phyloP scores from a whole-genome alignment of 1,140 invertebrate genomes.

The Notospermus geniculatus region DNA sequence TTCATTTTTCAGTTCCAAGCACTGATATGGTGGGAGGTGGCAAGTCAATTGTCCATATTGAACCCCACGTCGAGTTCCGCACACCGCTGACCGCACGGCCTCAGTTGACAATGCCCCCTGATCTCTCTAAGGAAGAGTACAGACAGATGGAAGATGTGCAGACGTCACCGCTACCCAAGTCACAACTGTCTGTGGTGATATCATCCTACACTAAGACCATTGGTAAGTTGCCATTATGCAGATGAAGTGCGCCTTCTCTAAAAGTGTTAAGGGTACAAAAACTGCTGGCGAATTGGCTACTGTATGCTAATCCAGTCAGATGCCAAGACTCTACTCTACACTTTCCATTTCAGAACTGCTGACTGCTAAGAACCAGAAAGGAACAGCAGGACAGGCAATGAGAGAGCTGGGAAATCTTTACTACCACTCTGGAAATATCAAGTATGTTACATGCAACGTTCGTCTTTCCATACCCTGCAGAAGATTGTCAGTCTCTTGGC shows the following conservation, averaged over 20 bases:
- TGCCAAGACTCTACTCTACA: no score
- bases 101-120: slow-evolving; percentile 44
- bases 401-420: slow-evolving; percentile 54
- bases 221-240: no score
- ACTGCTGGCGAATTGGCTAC: no score
- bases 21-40: no score
- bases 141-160: slow-evolving; percentile 39
- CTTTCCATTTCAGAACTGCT: slow-evolving; percentile 44
- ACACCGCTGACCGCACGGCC: slow-evolving; percentile 41
- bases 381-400: slow-evolving; percentile 50
- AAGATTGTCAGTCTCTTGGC: no score
- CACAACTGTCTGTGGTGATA: slow-evolving; percentile 46
- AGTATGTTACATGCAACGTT: slow-evolving; percentile 30
- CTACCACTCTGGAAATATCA: slow-evolving; percentile 44
- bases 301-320: no score
- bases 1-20: no score
- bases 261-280: no score
- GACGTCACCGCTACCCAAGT: slow-evolving; percentile 39
- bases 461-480: no score
- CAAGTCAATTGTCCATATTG: no score
- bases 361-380: slow-evolving; percentile 44
- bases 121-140: slow-evolving; percentile 40
- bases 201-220: slow-evolving; percentile 54
- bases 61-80: slow-evolving; percentile 41
- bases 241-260: no score